Conservation (phyloP, 2,113 vertebrate genomes). For the Notothenia coriiceps region DNA sequence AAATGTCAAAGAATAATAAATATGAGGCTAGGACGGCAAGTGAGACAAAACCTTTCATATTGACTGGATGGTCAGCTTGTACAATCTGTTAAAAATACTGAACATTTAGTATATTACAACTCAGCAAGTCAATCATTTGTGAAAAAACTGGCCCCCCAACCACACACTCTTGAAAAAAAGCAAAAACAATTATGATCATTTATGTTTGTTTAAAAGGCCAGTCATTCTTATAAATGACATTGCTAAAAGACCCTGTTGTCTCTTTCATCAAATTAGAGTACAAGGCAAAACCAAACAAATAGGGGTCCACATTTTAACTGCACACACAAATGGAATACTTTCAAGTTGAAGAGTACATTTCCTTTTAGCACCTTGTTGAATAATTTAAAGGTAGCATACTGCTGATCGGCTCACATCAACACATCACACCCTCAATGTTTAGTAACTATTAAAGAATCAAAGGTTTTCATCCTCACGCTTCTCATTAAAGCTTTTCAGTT, state of each 20-base stretch:
- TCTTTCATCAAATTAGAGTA: constrained; percentile 19
- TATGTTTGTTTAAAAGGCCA: constrained; percentile 24
- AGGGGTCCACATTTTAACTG: constrained; percentile 17
- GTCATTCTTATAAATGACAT: constrained; percentile 13
- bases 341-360: constrained; percentile 60
- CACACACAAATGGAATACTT: constrained; percentile 60
- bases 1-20: constrained; percentile 49
- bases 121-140: not conserved
- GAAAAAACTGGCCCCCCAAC: constrained; percentile 5
- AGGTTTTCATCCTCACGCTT: constrained; percentile 28
- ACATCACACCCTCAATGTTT: constrained; percentile 25
- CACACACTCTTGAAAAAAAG: constrained; percentile 1
- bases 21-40: constrained; percentile 7
- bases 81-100: constrained; percentile 15
- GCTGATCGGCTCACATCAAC: constrained; percentile 33
- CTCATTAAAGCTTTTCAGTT: constrained; percentile 32
- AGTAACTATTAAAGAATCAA: constrained; percentile 21
- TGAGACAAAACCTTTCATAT: constrained; percentile 32
- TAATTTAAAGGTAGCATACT: constrained; percentile 57
- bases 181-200: not conserved
- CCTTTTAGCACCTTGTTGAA: constrained; percentile 78
- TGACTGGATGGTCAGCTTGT: not conserved
- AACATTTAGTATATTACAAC: constrained; percentile 32
- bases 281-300: constrained; percentile 49
- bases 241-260: not conserved